Conservation (phyloP, 2,113 vertebrate species). For the Calidris pygmaea region DNA sequence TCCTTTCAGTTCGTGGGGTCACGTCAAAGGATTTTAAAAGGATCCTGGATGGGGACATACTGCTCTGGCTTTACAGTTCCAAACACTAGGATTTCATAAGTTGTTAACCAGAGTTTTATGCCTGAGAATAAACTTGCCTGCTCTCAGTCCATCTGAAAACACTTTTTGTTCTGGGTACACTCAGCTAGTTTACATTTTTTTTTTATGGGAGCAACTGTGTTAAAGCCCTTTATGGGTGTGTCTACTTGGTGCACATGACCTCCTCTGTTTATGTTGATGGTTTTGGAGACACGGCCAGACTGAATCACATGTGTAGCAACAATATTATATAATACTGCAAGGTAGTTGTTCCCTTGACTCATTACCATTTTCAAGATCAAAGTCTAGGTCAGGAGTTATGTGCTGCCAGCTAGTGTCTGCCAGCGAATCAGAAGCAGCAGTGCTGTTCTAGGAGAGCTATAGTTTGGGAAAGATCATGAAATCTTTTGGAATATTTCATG, state of each 20-base stretch:
- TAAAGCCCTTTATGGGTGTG: background rate
- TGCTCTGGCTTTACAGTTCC: background rate
- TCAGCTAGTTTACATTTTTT: background rate
- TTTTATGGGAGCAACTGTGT: background rate
- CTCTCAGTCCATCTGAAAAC: background rate
- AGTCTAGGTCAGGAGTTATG: background rate
- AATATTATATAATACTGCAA: background rate
- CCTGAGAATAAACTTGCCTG: background rate
- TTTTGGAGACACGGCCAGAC: background rate
- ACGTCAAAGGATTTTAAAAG: background rate
- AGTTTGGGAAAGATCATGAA: background rate
- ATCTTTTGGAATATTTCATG: background rate
- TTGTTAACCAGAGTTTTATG: background rate
- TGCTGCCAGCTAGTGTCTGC: background rate
- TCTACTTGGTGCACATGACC: background rate
- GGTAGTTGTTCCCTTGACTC: background rate
- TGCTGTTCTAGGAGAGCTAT: background rate
- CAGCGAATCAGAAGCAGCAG: rapidly evolving
- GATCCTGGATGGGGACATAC: background rate
- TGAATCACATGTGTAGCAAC: background rate
- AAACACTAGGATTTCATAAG: background rate
- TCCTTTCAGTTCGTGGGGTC: background rate
- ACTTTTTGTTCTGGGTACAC: background rate
- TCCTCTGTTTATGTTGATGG: background rate
- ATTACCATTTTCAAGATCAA: background rate